Conservation (phyloP, 2,888 invertebrate genomes). For the Eupithecia subfuscata region DNA sequence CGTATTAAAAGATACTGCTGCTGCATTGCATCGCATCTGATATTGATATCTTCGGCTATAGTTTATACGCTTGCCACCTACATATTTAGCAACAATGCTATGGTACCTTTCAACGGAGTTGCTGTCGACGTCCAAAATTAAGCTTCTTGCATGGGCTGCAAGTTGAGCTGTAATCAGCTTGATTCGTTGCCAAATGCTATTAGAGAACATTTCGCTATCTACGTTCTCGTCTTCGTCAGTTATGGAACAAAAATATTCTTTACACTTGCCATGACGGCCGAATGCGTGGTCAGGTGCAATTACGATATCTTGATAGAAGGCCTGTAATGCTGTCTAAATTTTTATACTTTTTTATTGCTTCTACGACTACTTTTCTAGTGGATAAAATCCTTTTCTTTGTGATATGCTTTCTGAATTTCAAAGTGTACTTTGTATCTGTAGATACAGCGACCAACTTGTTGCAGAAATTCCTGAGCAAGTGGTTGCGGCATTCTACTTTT, state of each 20-base stretch:
- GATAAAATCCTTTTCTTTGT: too few relatives aligned
- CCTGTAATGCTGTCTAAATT: too few relatives aligned
- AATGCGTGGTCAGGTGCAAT: constrained; percentile 14
- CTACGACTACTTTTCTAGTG: too few relatives aligned
- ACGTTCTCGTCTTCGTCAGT: background rate
- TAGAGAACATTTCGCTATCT: constrained; percentile 2
- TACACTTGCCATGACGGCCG: constrained; percentile 11
- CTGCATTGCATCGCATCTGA: constrained; percentile 30
- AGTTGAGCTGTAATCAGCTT: constrained; percentile 6
- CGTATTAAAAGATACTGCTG: constrained; percentile 35
- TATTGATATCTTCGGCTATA: constrained; percentile 20
- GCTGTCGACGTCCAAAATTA: constrained; percentile 5
- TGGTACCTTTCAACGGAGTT: constrained; percentile 11
- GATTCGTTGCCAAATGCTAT: constrained; percentile 13
- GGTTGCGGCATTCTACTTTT: constrained; percentile 30
- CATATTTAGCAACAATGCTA: constrained; percentile 32
- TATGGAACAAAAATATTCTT: constrained; percentile 16
- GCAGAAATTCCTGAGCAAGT: constrained; percentile 36
- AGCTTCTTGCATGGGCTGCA: background rate
- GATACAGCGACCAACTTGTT: constrained; percentile 8
- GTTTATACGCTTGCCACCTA: constrained; percentile 37
- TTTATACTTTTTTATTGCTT: too few relatives aligned
- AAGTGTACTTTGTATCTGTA: background rate
- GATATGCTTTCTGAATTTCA: too few relatives aligned
- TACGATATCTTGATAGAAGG: constrained; percentile 7